A percentile compares a stretch with the other conserved stretches of the same genome.
Evolutionary conservation across 2,797 vertebrate species (phyloP).

Genomic region (Centroberyx gerrardi): DNA sequence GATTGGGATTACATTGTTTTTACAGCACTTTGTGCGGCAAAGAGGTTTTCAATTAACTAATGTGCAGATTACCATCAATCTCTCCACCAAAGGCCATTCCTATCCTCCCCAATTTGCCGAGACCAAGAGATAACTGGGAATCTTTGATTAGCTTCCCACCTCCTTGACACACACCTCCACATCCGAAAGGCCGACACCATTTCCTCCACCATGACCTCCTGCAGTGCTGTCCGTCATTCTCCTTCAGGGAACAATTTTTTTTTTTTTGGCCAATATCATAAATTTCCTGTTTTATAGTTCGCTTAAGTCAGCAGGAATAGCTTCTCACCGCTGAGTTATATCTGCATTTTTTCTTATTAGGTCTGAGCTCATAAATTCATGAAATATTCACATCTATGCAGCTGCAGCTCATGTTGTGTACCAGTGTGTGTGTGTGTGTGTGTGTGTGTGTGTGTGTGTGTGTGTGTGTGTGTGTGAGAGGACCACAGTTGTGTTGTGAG

Average conservation of each 20-base stretch:
- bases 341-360: constrained; percentile 6
- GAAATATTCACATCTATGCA: not conserved
- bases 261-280: constrained; percentile 25
- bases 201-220: constrained; percentile 16
- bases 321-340: constrained; percentile 15
- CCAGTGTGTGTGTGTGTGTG: too few relatives aligned
- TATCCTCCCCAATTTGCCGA: constrained; percentile 58
- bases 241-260: constrained; percentile 40
- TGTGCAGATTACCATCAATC: constrained; percentile 89
- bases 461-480: not conserved
- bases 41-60: constrained; percentile 91
- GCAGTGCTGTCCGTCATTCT: constrained; percentile 40
- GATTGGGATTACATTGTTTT: constrained; percentile 84
- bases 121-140: constrained; percentile 73
- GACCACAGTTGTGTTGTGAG: not conserved
- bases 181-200: constrained; percentile 61
- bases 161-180: constrained; percentile 56
- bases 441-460: too few relatives aligned
- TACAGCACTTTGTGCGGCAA: constrained; percentile 79
- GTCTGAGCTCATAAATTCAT: constrained; percentile 3
- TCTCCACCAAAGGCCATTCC: constrained; percentile 57
- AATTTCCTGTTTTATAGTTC: constrained; percentile 53
- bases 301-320: constrained; percentile 46
- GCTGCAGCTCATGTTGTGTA: not conserved
- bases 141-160: constrained; percentile 75